Base-by-base conservation (phyloP, 1,140 invertebrate genomes). In the Pseudomyrmex sp. region DNA sequence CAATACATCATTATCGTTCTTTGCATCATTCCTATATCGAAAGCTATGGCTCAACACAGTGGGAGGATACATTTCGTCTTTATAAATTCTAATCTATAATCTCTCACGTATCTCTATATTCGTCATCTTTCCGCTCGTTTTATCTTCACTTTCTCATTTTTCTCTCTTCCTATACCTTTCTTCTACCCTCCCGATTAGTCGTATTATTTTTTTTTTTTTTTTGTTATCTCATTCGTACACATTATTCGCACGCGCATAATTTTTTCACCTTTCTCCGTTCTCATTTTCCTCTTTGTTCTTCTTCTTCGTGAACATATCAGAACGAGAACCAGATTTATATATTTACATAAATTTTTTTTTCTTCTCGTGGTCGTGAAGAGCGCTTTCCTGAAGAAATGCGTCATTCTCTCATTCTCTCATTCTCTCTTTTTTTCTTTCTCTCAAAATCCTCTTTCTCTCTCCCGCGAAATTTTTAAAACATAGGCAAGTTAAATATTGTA, bases 401-500 rank as follows among this genome's bases (percentile, higher is more conserved):
- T 68, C 58, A 65, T 83, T 86, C 50, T 68, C 23, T 58, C 62
- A 48, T 58, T 82, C 56, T 44, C 23, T 26, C 73, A 48, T 59
- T 82, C 46, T 10, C 58, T 50, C 75, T 58, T 23, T 61, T 44
- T 35, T 35, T 35, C 35, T 35, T 3, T 35, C 35, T 35, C 7
- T 35, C 35, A 35, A 18, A 18, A 35, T 35, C 35, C 46, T 44
- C 59, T n/a, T 23, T 58, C 58, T 69, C 54, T 48, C 23, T 62
- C 59, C 48, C 74, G 61, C 72, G 58, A 85, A 85, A 84, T 86
- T 85, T 90, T 92, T 91, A 90, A 91, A 93, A 93, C 91, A 92
- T 93, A 94, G 93, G 91, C 93, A 93, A 93, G 94, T 94, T 94
- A 94, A 94, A 94, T 94, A 93, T 94, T 93, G 91, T 94, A 94